Conservation (phyloP, 2,113 vertebrate species). For the Limnothrissa miodon region DNA sequence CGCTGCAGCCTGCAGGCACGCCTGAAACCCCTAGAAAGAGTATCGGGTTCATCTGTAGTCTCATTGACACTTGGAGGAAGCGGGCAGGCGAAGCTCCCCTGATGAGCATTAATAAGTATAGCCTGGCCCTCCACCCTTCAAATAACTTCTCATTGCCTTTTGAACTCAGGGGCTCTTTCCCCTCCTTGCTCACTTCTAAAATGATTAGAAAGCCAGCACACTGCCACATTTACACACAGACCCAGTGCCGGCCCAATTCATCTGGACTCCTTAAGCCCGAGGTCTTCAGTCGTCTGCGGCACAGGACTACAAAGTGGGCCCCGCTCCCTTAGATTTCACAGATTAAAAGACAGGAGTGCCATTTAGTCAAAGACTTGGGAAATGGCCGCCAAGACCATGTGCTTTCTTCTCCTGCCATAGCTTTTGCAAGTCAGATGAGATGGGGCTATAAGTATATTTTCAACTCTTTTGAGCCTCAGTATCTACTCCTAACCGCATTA, state of each 20-base stretch:
- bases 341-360: slow-evolving; percentile 7
- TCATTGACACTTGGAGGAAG: slow-evolving; percentile 21
- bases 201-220: neutral
- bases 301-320: neutral
- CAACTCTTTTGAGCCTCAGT: neutral
- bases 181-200: neutral
- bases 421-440: neutral
- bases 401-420: neutral
- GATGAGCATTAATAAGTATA: slow-evolving; percentile 36
- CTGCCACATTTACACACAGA: neutral
- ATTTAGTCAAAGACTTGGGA: slow-evolving; percentile 3
- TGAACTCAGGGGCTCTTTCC: slow-evolving; percentile 21
- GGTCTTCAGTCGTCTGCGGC: neutral
- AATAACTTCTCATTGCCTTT: slow-evolving; percentile 31
- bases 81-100: slow-evolving; percentile 19
- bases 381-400: neutral
- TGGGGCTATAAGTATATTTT: neutral
- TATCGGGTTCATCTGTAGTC: neutral
- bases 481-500: neutral
- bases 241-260: neutral
- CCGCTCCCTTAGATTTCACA: neutral
- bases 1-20: neutral
- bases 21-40: neutral
- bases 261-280: neutral
- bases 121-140: slow-evolving; percentile 26